Evolutionary conservation across 2,797 vertebrate genomes (phyloP).

Genomic region (Eulemur rubriventer): DNA sequence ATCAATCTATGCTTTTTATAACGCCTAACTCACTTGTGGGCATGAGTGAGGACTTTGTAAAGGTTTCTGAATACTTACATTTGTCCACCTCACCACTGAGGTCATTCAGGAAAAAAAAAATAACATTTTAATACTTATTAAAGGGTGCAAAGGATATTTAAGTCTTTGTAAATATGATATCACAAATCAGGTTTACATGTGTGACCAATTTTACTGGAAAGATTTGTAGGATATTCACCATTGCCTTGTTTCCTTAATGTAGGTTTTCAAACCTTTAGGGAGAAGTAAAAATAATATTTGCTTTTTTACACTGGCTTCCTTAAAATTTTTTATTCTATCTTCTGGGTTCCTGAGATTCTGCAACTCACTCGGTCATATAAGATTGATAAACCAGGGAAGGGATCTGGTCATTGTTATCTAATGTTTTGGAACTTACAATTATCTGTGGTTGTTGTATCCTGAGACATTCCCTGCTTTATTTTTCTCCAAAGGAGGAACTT

Average conservation of each 20-base stretch:
- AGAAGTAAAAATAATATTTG: not conserved
- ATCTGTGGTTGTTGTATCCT: not conserved
- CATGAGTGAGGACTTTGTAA: not conserved
- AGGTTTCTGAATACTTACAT: slow-evolving; percentile 9
- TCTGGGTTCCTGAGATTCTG: slow-evolving; percentile 30
- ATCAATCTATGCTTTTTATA: not conserved
- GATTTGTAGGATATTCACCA: not conserved
- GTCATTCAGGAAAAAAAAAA: not conserved
- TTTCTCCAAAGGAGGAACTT: not conserved
- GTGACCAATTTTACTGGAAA: slow-evolving; percentile 2
- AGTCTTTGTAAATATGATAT: not conserved
- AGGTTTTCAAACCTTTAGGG: not conserved
- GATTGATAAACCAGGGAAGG: slow-evolving; percentile 28
- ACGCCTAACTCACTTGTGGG: not conserved
- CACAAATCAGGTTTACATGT: not conserved
- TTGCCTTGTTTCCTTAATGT: not conserved
- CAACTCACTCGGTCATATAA: not conserved
- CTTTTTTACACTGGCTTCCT: not conserved
- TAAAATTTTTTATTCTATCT: not conserved
- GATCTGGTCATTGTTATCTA: slow-evolving; percentile 8
- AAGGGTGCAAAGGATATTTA: not conserved
- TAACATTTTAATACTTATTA: not conserved
- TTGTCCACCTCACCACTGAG: not conserved
- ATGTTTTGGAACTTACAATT: slow-evolving; percentile 10
- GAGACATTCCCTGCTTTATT: slow-evolving; percentile 1